Base-by-base conservation (phyloP, 2,797 vertebrate species). In the Muraenolepis orangiensis region DNA sequence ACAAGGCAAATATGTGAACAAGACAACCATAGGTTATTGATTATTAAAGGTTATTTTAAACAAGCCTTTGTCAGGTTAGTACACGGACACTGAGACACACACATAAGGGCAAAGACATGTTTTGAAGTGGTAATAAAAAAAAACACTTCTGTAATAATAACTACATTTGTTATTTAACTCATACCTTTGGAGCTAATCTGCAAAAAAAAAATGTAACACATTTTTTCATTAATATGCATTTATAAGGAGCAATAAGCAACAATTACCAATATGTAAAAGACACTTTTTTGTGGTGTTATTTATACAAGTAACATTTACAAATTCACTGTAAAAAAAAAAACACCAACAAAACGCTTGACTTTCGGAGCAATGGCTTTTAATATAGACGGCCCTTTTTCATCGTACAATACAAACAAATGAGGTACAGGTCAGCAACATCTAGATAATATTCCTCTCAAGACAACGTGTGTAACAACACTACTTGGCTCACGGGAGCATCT, bases 401-500 rank as follows among this genome's bases (percentile, higher is more conserved):
- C 28, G 29, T 31, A 67, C 29, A 64, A 26, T 12, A 64, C n/a
- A 57, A 28, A 64, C 57, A 51, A 51, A 51, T 51, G 23, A 64
- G 57, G 66, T 20, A 31, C 29, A 67, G 14, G 14, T 29, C 30
- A 67, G 29, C 66, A 11, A 64, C 57, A 64, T 2, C 26, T 66
- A 28, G 64, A 30, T 30, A 14, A 30, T 30, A 14, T 18, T 31
- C 7, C 23, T 61, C 20, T 23, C 20, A 6, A 51, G 32, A 75
- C 70, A 31, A 75, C 7, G 78, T 57, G 2, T 10, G 1, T 57
- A 38, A 38, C n/a, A 18, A n/a, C 6, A 67, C 74, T 80, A 57
- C 23, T 79, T 75, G 76, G 75, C 79, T 84, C 76, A 70, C 18
- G 42, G 72, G 31, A 76, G 57, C 68, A 80, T 66, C 80, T 80